Percentiles rank a stretch among this genome's conserved stretches.
Evolutionary conservation across 2,888 invertebrate genomes (phyloP).

Genomic region (Sclerodermus sp.): DNA sequence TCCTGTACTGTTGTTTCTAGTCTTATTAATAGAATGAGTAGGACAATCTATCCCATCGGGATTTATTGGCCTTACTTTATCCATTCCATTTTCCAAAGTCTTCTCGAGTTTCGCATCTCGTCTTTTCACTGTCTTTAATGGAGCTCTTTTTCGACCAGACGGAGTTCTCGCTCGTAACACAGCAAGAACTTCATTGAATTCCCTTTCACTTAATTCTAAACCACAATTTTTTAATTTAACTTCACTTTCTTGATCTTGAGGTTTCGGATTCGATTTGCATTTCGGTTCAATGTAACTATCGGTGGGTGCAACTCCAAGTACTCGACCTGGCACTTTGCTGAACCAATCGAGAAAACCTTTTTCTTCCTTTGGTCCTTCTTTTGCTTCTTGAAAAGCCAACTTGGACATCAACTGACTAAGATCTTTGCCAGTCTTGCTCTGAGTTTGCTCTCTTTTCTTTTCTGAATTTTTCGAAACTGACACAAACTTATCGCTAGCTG

Average conservation of each 20-base stretch:
- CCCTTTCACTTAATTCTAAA: constrained; percentile 54
- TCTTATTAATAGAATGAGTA: constrained; percentile 3
- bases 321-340: constrained; percentile 42
- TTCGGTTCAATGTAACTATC: constrained; percentile 28
- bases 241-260: constrained; percentile 28
- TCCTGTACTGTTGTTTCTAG: too few relatives aligned
- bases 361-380: constrained; percentile 36
- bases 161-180: constrained; percentile 52
- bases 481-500: constrained; percentile 12
- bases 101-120: constrained; percentile 30
- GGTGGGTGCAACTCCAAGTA: constrained; percentile 42
- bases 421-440: constrained; percentile 19
- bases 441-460: constrained; percentile 7
- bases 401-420: constrained; percentile 44
- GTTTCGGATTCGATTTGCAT: constrained; percentile 10
- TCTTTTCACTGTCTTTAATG: constrained; percentile 28
- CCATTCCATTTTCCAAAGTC: constrained; percentile 14
- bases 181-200: constrained; percentile 56
- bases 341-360: constrained; percentile 48
- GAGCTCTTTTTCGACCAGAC: constrained; percentile 34
- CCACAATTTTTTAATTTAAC: constrained; percentile 51
- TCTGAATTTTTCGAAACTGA: constrained; percentile 6
- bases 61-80: constrained; percentile 8
- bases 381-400: constrained; percentile 41
- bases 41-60: constrained; percentile 12